These are phyloP conservation scores for Pinctada fucata DNA, from an alignment of 2,888 invertebrate genomes.

Conservation along the genomic window DNA sequence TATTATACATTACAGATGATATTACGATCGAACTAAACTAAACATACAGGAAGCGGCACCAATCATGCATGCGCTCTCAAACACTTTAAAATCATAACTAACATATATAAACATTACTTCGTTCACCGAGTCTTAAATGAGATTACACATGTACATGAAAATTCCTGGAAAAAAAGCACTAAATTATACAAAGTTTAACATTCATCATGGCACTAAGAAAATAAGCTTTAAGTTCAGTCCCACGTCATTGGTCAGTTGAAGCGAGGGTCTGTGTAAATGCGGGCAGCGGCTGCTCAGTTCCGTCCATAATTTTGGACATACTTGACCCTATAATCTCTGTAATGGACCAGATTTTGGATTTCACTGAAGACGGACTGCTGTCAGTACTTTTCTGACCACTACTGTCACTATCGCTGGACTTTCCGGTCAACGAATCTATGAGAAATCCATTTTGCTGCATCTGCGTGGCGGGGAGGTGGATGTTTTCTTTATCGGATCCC, in stretches of 20 bases:
- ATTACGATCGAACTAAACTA: too few relatives aligned
- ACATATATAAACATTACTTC: too few relatives aligned
- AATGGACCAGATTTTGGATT: conserved; percentile 40
- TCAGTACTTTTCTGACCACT: conserved; percentile 27
- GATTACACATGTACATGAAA: too few relatives aligned
- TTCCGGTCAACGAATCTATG: conserved; percentile 19
- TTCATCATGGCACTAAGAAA: too few relatives aligned
- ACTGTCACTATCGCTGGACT: conserved; percentile 18
- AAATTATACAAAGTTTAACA: too few relatives aligned
- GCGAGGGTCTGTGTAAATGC: conserved; percentile 13
- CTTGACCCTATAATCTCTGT: conserved; percentile 36
- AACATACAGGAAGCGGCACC: too few relatives aligned
- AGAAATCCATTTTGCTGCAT: conserved; percentile 15
- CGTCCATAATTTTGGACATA: conserved; percentile 22
- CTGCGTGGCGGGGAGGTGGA: conserved; percentile 17
- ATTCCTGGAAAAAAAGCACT: too few relatives aligned
- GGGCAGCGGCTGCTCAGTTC: neutral
- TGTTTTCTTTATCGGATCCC: conserved; percentile 22
- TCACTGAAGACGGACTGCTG: conserved; percentile 20
- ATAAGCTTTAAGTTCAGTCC: too few relatives aligned
- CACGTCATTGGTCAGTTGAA: neutral
- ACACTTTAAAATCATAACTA: too few relatives aligned
- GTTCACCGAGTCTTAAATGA: too few relatives aligned
- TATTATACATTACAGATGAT: too few relatives aligned
- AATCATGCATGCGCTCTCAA: too few relatives aligned